phyloP scores from a whole-genome alignment of 2,888 invertebrate species.

The Drosophila ochracea region DNA sequence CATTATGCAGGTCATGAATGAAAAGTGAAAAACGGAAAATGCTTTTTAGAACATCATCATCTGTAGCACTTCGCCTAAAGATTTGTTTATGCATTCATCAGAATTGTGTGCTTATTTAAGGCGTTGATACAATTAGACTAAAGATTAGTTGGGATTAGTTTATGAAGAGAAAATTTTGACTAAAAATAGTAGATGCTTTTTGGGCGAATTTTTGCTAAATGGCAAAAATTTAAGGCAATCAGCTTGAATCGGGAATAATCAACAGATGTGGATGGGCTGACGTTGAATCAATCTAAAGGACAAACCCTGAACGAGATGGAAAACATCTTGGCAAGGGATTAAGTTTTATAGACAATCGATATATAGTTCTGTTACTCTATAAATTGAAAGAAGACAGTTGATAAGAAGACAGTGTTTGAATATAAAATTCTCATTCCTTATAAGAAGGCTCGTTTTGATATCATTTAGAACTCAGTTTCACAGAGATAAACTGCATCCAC shows the following conservation, averaged over 20 bases:
- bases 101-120: slow-evolving; percentile 6
- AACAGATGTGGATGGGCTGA: background rate
- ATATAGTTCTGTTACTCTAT: background rate
- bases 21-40: slow-evolving; percentile 57
- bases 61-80: background rate
- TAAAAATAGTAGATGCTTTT: background rate
- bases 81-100: slow-evolving; percentile 51
- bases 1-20: slow-evolving; percentile 58
- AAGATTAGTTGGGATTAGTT: slow-evolving; percentile 6
- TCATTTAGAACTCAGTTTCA: background rate
- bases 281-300: background rate
- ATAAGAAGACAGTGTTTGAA: background rate
- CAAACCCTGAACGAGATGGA: background rate
- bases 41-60: slow-evolving; percentile 41
- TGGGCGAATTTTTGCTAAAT: background rate
- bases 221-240: background rate
- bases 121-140: slow-evolving; percentile 35
- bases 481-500: background rate
- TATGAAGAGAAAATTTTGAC: background rate
- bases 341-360: background rate
- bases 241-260: background rate
- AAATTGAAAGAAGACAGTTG: background rate
- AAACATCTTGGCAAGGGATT: background rate
- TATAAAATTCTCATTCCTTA: background rate
- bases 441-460: background rate